A percentile compares a stretch with the other conserved stretches of the same genome.
Conservation (phyloP, 2,113 vertebrate species). For the Bostrychus sinensis region DNA sequence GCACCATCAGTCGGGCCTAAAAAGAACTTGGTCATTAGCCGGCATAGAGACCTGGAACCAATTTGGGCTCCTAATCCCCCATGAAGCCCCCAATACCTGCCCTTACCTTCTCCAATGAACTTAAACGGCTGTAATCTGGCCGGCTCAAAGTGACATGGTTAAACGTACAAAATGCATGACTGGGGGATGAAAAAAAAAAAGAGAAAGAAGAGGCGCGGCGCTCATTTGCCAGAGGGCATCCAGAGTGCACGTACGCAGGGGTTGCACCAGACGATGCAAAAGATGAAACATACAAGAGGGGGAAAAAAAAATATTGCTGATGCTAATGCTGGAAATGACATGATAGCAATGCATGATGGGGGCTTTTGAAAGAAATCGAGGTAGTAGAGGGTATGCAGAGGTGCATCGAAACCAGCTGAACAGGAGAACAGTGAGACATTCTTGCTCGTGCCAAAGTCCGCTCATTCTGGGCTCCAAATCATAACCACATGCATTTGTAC, state of each 20-base stretch:
- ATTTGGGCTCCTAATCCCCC: constrained; percentile 92
- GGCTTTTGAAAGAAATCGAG: constrained; percentile 18
- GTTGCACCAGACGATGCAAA: constrained; percentile 47
- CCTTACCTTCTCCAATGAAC: constrained; percentile 90
- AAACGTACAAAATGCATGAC: constrained; percentile 75
- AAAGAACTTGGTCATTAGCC: constrained; percentile 79
- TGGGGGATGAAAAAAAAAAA: constrained; percentile 35
- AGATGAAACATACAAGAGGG: constrained; percentile 64
- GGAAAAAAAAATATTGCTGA: constrained; percentile 5
- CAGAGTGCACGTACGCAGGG: constrained; percentile 70
- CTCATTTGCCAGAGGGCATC: constrained; percentile 77
- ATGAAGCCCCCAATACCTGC: constrained; percentile 88
- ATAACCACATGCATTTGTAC: constrained; percentile 69
- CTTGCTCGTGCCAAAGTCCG: constrained; percentile 55
- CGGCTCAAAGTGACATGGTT: constrained; percentile 76
- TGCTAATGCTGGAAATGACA: constrained; percentile 27
- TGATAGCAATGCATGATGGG: constrained; percentile 29
- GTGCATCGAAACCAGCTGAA: constrained; percentile 78
- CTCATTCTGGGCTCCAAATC: constrained; percentile 61
- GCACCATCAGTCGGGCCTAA: constrained; percentile 60
- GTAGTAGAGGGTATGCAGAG: constrained; percentile 39
- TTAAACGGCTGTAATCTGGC: constrained; percentile 85
- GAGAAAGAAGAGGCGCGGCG: constrained; percentile 56
- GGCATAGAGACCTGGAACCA: constrained; percentile 91
- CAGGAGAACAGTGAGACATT: constrained; percentile 76